phyloP scores from a whole-genome alignment of 2,797 vertebrate species.

The Euthynnus affinis region DNA sequence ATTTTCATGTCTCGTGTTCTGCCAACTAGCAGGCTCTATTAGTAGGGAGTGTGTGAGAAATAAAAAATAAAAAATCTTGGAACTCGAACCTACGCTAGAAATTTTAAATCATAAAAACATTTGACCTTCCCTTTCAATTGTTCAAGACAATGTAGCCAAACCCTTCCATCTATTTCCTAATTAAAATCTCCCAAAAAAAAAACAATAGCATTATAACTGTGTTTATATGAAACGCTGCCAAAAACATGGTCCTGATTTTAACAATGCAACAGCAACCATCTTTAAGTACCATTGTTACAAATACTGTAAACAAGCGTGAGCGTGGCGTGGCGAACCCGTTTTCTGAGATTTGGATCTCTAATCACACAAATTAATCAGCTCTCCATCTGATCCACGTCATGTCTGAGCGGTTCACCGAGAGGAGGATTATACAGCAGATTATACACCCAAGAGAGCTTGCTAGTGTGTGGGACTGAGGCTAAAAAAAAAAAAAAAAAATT shows the following conservation, averaged over 20 bases:
- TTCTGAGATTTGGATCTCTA: constrained; percentile 73
- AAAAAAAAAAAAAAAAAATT: constrained; percentile 1
- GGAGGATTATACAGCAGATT: constrained; percentile 80
- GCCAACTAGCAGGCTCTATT: not conserved
- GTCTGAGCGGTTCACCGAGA: constrained; percentile 73
- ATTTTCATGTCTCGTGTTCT: not conserved
- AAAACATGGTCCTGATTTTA: constrained; percentile 15
- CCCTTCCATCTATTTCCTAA: constrained; percentile 4
- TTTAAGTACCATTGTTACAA: constrained; percentile 56
- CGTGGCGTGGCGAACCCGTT: constrained; percentile 39
- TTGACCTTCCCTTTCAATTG: too few relatives aligned
- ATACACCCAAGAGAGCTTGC: constrained; percentile 45
- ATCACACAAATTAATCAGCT: constrained; percentile 85
- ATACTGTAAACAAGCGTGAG: constrained; percentile 78
- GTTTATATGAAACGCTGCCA: not conserved
- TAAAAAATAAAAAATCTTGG: not conserved
- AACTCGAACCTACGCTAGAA: not conserved
- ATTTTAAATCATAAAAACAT: too few relatives aligned
- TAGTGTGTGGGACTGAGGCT: constrained; percentile 24
- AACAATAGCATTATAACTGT: constrained; percentile 12
- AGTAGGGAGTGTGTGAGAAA: not conserved
- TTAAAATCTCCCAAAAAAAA: constrained; percentile 16
- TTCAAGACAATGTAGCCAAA: too few relatives aligned
- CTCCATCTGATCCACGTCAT: constrained; percentile 77
- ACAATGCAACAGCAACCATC: constrained; percentile 24